Base-by-base conservation (phyloP, 2,113 vertebrate species). In the Thalassoma bifasciatum region DNA sequence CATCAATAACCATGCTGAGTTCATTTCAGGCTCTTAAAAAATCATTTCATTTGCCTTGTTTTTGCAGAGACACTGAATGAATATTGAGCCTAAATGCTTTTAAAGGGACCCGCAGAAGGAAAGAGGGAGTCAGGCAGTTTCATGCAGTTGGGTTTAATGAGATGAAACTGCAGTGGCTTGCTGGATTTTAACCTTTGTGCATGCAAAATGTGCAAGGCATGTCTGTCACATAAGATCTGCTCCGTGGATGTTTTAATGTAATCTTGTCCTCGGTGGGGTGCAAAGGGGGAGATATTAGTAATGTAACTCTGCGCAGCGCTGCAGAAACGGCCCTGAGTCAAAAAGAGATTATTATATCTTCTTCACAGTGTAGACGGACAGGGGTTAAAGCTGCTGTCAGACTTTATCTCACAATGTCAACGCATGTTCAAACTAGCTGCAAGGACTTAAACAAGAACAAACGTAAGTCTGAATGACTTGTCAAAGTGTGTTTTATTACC, bases 1-100 rank as follows among this genome's bases (percentile, higher is more conserved):
- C 65, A 85, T 80, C 69, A 51, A 81, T 85, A 79, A 82, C 51
- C 22, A 65, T 60, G 62, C 50, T 57, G 71, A 80, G 59, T 80
- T 84, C 16, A 78, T 77, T 66, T 68, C n/a, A 16, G 24, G 42
- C 26, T 72, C 12, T 59, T 38, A 17, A 52, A 84, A 76, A 69
- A 75, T 56, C 53, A 56, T 56, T 17, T 56, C 24, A 34, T 56
- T 34, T 17, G 26, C 16, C 53, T 56, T 56, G 53, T 56, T 71
- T 21, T 78, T 61, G 57, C n/a, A 9, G 50, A n/a, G 52, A 66
- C 22, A 59, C 37, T 34, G 40, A 46, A 57, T 51, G 34, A 63
- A 66, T 42, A 61, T 52, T 77, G 22, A 64, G 53, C 13, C n/a
- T 69, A 36, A 61, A 53, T 58, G 36, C 47, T 63, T 42, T 61